Evolutionary conservation across 2,888 invertebrate genomes (phyloP).

Genomic region (Melieria picta): DNA sequence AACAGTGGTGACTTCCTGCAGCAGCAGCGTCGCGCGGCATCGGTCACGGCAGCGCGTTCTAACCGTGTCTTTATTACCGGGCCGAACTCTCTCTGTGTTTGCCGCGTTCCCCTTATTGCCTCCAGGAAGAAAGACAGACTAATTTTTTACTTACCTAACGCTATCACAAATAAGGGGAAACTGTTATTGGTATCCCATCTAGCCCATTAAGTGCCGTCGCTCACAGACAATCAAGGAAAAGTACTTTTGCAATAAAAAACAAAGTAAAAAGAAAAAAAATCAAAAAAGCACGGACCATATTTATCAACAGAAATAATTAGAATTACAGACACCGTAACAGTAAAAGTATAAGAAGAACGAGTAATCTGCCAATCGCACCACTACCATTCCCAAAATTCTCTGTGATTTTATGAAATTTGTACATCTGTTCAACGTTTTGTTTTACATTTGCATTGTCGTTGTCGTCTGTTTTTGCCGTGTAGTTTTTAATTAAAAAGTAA

Average conservation of each 20-base stretch:
- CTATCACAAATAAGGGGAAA: too few relatives aligned
- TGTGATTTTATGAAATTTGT: conserved; percentile 33
- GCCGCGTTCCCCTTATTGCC: background rate
- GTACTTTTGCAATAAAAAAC: conserved; percentile 24
- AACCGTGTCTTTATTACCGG: background rate
- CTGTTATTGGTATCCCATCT: too few relatives aligned
- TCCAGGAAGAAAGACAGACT: conserved; percentile 27
- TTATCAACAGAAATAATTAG: conserved; percentile 12
- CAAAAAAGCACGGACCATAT: background rate
- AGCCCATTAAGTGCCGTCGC: too few relatives aligned
- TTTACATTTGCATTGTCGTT: background rate
- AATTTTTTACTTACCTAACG: background rate
- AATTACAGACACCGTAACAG: conserved; percentile 12
- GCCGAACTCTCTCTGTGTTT: background rate
- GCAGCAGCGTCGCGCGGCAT: conserved; percentile 19
- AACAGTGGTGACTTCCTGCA: conserved; percentile 25
- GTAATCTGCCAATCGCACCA: conserved; percentile 11
- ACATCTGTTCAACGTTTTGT: conserved; percentile 1
- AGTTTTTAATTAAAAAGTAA: conserved; percentile 11
- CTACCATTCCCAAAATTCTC: conserved; percentile 32
- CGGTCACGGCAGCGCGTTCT: conserved; percentile 25
- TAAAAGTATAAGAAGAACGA: conserved; percentile 22
- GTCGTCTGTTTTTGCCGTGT: conserved; percentile 16
- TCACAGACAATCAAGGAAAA: too few relatives aligned
- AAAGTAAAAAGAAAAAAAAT: conserved; percentile 3